These are phyloP conservation scores for Apis laboriosa DNA, from an alignment of 1,140 invertebrate species.

Conservation along the genomic window DNA sequence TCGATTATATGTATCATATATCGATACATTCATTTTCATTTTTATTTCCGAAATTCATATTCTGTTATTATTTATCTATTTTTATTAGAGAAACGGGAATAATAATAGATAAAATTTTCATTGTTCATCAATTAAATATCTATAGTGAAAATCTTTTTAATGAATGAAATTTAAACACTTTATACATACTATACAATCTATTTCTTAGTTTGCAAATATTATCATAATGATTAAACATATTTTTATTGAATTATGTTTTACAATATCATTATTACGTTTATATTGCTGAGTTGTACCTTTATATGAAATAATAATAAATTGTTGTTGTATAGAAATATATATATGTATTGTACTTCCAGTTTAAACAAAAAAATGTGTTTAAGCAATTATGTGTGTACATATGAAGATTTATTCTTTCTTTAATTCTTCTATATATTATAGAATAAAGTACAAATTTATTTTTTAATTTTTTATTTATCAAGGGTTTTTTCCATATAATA, in stretches of 20 bases:
- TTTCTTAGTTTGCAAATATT: neutral
- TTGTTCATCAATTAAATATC: neutral
- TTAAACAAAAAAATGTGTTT: neutral
- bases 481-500: constrained; percentile 45
- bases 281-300: constrained; percentile 20
- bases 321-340: neutral
- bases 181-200: neutral
- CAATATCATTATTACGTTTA: neutral
- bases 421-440: neutral
- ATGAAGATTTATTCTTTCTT: constrained; percentile 1
- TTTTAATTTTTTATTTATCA: constrained; percentile 73
- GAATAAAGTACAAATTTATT: constrained; percentile 34
- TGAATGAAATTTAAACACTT: neutral
- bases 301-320: constrained; percentile 23
- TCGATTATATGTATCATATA: neutral
- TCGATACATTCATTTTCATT: neutral
- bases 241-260: neutral
- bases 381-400: neutral
- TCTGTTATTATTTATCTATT: neutral
- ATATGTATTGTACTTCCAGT: neutral
- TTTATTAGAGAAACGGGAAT: neutral
- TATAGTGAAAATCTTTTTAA: neutral
- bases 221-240: neutral
- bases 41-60: neutral
- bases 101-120: neutral